Percentiles rank a stretch among this genome's conserved stretches.
phyloP scores from a whole-genome alignment of 2,888 invertebrate species.

The Stramonita haemastoma region DNA sequence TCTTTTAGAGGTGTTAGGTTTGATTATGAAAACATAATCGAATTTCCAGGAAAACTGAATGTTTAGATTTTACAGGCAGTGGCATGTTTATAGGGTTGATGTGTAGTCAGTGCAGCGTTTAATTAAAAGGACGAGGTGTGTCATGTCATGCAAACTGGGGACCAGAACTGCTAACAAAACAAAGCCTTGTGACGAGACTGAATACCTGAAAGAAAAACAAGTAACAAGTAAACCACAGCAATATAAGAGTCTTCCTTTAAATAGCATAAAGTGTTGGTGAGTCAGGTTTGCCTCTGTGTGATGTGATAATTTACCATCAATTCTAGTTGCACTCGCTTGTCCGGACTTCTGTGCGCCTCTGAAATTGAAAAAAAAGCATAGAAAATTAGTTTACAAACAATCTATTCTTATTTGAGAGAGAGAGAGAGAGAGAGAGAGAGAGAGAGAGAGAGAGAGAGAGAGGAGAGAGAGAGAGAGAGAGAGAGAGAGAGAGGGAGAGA shows the following conservation, averaged over 20 bases:
- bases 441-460: neutral
- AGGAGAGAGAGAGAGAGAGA: conserved; percentile 12
- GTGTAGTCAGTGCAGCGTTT: too few relatives aligned
- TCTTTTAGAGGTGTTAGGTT: too few relatives aligned
- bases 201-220: too few relatives aligned
- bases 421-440: conserved; percentile 24
- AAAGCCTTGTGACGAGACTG: too few relatives aligned
- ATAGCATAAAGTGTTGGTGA: neutral
- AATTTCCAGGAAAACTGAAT: too few relatives aligned
- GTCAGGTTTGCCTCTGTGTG: neutral
- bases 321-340: neutral
- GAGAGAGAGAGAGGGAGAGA: neutral
- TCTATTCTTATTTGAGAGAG: neutral
- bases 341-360: neutral
- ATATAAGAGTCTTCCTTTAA: neutral
- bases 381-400: neutral
- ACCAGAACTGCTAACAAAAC: too few relatives aligned
- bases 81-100: too few relatives aligned
- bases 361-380: neutral
- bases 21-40: too few relatives aligned
- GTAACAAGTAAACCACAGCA: too few relatives aligned
- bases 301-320: neutral
- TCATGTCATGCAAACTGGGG: too few relatives aligned
- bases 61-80: too few relatives aligned
- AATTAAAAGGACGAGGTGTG: too few relatives aligned